Evolutionary conservation across 2,797 vertebrate species (phyloP).

Genomic region (Oceanodroma leucorhoa): DNA sequence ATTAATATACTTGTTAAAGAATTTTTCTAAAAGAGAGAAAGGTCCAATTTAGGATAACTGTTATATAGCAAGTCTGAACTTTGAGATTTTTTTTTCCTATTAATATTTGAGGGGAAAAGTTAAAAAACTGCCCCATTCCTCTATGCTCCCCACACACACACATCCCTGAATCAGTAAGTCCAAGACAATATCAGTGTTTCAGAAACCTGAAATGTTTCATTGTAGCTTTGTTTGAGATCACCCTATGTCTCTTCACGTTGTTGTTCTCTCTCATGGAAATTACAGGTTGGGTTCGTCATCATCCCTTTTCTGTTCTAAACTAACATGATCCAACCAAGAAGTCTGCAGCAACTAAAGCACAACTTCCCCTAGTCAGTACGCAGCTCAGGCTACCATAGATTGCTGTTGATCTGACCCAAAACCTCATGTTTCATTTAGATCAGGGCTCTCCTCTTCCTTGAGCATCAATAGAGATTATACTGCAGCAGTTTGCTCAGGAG

Average conservation of each 20-base stretch:
- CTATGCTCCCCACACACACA: accelerated
- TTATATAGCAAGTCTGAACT: neutral
- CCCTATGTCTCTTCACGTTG: neutral
- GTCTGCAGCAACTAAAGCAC: neutral
- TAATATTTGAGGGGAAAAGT: accelerated
- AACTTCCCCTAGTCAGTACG: neutral
- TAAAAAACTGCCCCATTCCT: neutral
- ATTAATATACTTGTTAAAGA: neutral
- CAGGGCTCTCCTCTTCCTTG: neutral
- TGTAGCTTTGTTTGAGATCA: neutral
- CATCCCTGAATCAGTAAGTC: neutral
- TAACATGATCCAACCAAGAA: neutral
- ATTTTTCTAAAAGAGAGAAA: neutral
- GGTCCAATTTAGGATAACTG: neutral
- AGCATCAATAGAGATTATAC: neutral
- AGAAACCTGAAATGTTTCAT: neutral
- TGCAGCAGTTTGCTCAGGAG: neutral
- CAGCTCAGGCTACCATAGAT: neutral
- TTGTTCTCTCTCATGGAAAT: neutral
- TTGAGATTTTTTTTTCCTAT: accelerated
- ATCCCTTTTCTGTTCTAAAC: neutral
- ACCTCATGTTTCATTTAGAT: neutral
- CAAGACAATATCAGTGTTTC: neutral
- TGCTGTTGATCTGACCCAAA: neutral
- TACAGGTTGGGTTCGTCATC: neutral